phyloP scores from a whole-genome alignment of 2,113 vertebrate genomes.

The Lepisosteus osseus region DNA sequence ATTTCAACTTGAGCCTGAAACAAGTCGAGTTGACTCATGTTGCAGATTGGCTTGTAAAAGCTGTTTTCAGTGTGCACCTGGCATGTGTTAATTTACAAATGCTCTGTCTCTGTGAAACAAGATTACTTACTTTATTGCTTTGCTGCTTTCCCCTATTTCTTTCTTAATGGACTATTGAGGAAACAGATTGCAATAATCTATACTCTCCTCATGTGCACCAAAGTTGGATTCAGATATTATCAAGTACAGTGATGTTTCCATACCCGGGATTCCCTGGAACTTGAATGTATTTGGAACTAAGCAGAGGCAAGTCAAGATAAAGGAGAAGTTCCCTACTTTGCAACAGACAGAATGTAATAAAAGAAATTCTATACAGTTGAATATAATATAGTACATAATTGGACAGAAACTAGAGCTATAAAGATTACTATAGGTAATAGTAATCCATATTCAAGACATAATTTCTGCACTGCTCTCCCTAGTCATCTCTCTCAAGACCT shows the following conservation, averaged over 20 bases:
- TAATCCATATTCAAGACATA: too few relatives aligned
- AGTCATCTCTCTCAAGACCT: too few relatives aligned
- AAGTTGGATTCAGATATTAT: background rate
- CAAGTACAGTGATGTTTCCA: background rate
- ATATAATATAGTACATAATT: too few relatives aligned
- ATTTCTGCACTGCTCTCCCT: too few relatives aligned
- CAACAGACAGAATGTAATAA: too few relatives aligned
- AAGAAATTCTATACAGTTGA: too few relatives aligned
- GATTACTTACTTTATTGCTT: conserved; percentile 3
- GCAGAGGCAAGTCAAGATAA: background rate
- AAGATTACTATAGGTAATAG: too few relatives aligned
- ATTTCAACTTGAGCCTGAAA: background rate
- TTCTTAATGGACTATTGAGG: conserved; percentile 2
- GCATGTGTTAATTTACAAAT: conserved; percentile 2
- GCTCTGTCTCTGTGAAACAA: background rate
- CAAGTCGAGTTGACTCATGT: background rate
- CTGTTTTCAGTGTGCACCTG: background rate
- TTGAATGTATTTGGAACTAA: conserved; percentile 15
- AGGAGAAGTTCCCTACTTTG: too few relatives aligned
- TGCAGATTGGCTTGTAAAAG: background rate
- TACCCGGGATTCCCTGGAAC: background rate
- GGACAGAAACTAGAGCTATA: too few relatives aligned
- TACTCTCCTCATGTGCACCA: background rate
- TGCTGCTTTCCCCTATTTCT: background rate
- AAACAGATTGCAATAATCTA: background rate